Percentiles rank a stretch among this genome's conserved stretches.
Conservation (phyloP, 2,888 invertebrate genomes). For the Monoplex corrugatus region DNA sequence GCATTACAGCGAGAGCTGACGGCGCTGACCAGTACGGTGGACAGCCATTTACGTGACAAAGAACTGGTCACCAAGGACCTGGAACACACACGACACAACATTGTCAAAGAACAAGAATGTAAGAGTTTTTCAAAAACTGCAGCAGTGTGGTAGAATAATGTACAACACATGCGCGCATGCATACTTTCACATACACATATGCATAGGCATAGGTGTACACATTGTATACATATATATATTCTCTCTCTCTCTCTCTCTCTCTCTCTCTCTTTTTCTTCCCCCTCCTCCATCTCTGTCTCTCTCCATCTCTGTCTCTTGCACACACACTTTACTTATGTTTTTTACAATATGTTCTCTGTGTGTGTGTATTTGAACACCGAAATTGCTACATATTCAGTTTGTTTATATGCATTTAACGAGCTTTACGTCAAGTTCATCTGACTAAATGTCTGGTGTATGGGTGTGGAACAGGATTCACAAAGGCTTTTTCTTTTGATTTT, state of each 20-base stretch:
- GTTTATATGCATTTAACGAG: too few relatives aligned
- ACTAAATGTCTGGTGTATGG: too few relatives aligned
- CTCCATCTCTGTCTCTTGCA: background rate
- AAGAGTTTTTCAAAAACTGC: slow-evolving; percentile 2
- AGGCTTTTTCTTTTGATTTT: background rate
- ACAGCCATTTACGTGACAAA: slow-evolving; percentile 46
- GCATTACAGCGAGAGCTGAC: slow-evolving; percentile 60
- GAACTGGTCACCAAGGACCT: slow-evolving; percentile 50
- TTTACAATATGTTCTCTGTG: background rate
- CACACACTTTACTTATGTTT: background rate
- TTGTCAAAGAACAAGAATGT: slow-evolving; percentile 49
- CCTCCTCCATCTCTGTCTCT: background rate
- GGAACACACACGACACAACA: slow-evolving; percentile 40
- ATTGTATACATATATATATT: background rate
- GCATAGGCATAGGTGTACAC: too few relatives aligned
- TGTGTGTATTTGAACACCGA: too few relatives aligned
- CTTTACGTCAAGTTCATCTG: too few relatives aligned
- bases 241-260: background rate
- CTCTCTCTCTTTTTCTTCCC: background rate
- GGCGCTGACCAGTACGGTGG: slow-evolving; percentile 52
- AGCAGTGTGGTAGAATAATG: background rate
- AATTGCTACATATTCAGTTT: too few relatives aligned
- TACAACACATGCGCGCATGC: background rate
- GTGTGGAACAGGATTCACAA: too few relatives aligned
- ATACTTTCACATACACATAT: too few relatives aligned